phyloP scores from a whole-genome alignment of 2,113 vertebrate genomes.

The Lepus timidus region DNA sequence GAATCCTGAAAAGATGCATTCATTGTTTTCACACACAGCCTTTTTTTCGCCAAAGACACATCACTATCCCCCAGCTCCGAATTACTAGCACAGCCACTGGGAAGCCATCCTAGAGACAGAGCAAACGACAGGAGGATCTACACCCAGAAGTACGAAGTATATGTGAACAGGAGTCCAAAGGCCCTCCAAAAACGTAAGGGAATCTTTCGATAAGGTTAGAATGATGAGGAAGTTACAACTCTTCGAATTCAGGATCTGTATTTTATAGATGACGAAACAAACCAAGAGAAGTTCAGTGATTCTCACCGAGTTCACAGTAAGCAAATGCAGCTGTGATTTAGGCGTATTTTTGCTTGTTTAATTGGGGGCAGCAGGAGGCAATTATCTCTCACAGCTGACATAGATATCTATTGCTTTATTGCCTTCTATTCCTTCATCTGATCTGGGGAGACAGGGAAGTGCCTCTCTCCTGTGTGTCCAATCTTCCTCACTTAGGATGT shows the following conservation, averaged over 20 bases:
- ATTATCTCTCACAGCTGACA: not conserved
- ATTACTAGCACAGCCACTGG: not conserved
- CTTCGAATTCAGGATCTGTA: not conserved
- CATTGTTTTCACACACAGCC: not conserved
- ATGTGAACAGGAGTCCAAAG: not conserved
- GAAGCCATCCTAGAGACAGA: not conserved
- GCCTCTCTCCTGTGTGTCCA: not conserved
- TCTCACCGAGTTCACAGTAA: not conserved
- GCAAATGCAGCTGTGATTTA: not conserved
- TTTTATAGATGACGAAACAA: constrained; percentile 16
- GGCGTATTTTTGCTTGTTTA: not conserved
- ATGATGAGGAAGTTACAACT: constrained; percentile 7
- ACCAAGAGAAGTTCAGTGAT: not conserved
- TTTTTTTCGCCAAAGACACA: not conserved
- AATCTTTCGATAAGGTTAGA: not conserved
- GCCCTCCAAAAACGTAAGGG: not conserved
- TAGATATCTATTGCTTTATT: not conserved
- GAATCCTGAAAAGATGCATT: not conserved
- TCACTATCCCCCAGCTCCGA: constrained; percentile 1
- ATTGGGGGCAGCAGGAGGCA: not conserved
- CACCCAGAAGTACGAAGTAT: not conserved
- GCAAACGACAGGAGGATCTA: not conserved
- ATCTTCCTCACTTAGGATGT: not conserved
- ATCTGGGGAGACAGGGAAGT: not conserved
- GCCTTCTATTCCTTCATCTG: not conserved